Conservation (phyloP, 1,140 invertebrate species). For the Drosophila nasuta region DNA sequence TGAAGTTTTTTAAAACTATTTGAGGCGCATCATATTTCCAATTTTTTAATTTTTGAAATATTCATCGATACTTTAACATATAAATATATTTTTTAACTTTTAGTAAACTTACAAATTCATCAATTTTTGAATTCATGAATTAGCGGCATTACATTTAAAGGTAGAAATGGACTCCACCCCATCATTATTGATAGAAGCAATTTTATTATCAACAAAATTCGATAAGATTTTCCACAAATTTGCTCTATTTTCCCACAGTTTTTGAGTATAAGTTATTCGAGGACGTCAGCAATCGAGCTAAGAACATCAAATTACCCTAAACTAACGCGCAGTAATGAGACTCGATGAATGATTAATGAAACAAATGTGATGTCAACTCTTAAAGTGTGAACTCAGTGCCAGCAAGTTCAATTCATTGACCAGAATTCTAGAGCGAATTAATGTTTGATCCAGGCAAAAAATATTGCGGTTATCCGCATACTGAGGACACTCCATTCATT, state of each 20-base stretch:
- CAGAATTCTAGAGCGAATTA: conserved; percentile 33
- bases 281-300: not conserved
- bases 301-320: conserved; percentile 24
- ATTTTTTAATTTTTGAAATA: too few species aligned
- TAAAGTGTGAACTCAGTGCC: conserved; percentile 41
- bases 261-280: conserved; percentile 6
- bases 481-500: conserved; percentile 61
- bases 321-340: conserved; percentile 30
- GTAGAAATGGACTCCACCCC: not conserved
- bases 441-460: conserved; percentile 22
- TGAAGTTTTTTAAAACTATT: too few species aligned
- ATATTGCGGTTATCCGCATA: conserved; percentile 46
- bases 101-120: too few species aligned
- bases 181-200: not conserved
- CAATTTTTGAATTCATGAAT: too few species aligned
- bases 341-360: conserved; percentile 63
- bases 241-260: conserved; percentile 19
- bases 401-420: conserved; percentile 64
- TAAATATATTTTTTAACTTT: too few species aligned
- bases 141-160: too few species aligned
- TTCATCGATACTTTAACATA: too few species aligned
- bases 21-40: too few species aligned
- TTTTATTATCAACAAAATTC: not conserved
- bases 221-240: not conserved
- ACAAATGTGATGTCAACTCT: conserved; percentile 11